Evolutionary conservation across 2,797 vertebrate species (phyloP), one percentile per base, ranked within the genome.

Genomic region (Crenichthys baileyi): DNA sequence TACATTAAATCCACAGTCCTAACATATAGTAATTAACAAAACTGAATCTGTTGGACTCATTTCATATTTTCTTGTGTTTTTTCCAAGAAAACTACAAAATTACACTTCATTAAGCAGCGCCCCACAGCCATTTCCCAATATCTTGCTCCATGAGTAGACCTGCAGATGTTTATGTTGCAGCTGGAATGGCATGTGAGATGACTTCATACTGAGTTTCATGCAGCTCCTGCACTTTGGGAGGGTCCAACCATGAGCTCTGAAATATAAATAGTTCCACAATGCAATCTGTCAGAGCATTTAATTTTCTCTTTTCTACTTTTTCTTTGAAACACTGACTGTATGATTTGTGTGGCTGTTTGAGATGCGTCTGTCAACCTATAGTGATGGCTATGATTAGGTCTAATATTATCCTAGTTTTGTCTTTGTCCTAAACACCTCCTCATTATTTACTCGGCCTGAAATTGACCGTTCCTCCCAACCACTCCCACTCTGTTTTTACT

Each of bases 101-200:
- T 48, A 24, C 24, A 16, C 44, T n/a, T 71, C 46, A 60, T 75
- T 77, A 24, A 36, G 22, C 50, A 73, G 20, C 36, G 26, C 58
- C 73, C 31, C 56, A 18, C 55, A 39, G 5, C 29, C n/a, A 12
- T n/a, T 76, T 58, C 13, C 56, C 75, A 84, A 76, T 80, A 79
- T 5, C 73, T 70, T 41, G 77, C 77, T 82, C 60, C 55, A 4
- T 67, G n/a, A 85, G 78, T 72, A 75, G 74, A 87, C 68, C 79
- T 79, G 83, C 87, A 92, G 89, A 84, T 86, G 84, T 87, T 94
- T 72, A 85, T 79, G 81, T 65, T 79, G 79, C 86, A 84, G 88
- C 78, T 84, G 77, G 82, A 82, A 79, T 75, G 55, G 72, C 80
- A 74, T 76, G 78, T 84, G 83, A 61, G 76, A 73, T 91, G 93